Conservation (phyloP, 2,113 vertebrate species). For the Chelonoidis abingdonii region DNA sequence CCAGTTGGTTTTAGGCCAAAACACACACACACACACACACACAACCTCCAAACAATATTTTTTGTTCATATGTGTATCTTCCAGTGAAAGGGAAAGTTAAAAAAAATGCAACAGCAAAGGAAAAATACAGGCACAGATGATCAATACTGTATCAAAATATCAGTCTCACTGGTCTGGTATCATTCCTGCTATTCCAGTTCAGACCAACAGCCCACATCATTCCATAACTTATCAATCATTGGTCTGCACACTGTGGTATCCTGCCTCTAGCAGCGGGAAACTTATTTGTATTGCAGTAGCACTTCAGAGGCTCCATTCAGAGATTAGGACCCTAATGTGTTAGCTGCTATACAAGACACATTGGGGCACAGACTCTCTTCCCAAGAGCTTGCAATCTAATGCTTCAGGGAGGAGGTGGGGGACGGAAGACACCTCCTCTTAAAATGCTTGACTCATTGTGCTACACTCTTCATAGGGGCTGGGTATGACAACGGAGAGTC, state of each 20-base stretch:
- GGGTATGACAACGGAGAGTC: background rate
- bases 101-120: background rate
- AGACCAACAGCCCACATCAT: background rate
- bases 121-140: background rate
- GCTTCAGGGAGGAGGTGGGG: background rate
- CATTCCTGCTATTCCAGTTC: background rate
- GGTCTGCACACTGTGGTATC: background rate
- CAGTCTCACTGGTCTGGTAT: background rate
- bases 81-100: background rate
- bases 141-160: background rate
- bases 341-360: background rate
- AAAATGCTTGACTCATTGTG: background rate
- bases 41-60: background rate
- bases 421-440: background rate
- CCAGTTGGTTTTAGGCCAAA: background rate
- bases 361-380: accelerated
- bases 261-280: background rate
- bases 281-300: background rate
- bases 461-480: background rate
- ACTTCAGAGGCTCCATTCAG: background rate
- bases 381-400: background rate
- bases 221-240: accelerated
- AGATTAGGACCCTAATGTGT: background rate
- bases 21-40: background rate
- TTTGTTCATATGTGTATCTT: background rate